Percentiles rank a stretch among this genome's conserved stretches.
These are phyloP conservation scores for Onychorhynchus coronatus DNA, from an alignment of 2,113 vertebrate species.

Conservation along the genomic window DNA sequence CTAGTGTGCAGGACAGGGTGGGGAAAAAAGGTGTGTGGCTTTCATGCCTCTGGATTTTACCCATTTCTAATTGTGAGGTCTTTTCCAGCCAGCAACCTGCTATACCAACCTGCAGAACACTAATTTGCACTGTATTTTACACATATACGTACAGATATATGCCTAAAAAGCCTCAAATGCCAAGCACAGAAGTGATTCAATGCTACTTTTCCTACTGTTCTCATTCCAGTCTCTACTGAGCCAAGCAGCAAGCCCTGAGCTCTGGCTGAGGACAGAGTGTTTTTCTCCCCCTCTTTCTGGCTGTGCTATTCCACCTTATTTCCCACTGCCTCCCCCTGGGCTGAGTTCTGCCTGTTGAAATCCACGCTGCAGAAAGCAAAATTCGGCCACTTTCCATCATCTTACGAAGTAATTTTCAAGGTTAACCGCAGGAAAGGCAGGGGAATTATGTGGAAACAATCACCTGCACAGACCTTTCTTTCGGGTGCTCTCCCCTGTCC, in stretches of 20 bases:
- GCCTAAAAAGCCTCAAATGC: background rate
- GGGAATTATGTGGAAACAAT: background rate
- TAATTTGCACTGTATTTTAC: background rate
- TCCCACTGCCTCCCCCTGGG: background rate
- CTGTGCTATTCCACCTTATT: background rate
- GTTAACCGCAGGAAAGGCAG: background rate
- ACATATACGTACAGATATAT: accelerated
- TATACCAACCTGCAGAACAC: background rate
- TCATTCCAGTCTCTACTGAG: background rate
- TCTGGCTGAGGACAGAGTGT: background rate
- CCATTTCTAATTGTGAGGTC: background rate
- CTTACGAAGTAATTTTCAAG: background rate
- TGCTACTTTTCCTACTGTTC: accelerated
- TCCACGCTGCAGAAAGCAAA: background rate
- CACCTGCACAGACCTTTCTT: background rate
- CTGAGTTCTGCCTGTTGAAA: background rate
- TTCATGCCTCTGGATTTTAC: background rate
- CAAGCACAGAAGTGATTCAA: background rate
- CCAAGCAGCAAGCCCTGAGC: background rate
- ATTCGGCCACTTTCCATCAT: background rate
- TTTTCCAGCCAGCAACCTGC: background rate
- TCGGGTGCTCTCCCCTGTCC: background rate
- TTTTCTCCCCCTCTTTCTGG: background rate
- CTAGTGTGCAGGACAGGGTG: background rate
- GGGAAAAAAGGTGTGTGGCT: background rate